A percentile compares a stretch with the other conserved stretches of the same genome.
These are phyloP conservation scores for Emydocephalus ijimae DNA, from an alignment of 2,113 vertebrate genomes.

Conservation along the genomic window DNA sequence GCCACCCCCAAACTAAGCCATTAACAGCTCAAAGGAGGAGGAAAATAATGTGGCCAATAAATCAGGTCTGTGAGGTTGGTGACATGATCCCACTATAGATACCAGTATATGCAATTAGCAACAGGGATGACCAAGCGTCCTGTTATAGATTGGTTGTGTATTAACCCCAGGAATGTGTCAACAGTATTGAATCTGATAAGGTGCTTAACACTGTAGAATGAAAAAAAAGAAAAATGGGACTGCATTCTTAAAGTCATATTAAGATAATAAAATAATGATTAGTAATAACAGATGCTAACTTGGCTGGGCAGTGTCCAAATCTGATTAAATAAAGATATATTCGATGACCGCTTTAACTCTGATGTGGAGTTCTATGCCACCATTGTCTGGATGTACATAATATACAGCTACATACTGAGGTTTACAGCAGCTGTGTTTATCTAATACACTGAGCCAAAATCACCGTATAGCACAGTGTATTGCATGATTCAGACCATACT, in stretches of 20 bases:
- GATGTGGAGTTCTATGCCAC: neutral
- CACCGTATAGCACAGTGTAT: neutral
- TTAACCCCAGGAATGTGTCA: slow-evolving; percentile 43
- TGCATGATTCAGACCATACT: neutral
- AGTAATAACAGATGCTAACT: neutral
- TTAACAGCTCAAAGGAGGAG: slow-evolving; percentile 53
- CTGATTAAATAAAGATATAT: neutral
- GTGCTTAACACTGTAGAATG: slow-evolving; percentile 56
- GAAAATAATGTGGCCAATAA: slow-evolving; percentile 60
- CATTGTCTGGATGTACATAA: neutral
- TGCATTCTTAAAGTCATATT: neutral
- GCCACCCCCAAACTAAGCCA: neutral
- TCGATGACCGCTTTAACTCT: neutral
- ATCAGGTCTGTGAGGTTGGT: slow-evolving; percentile 64
- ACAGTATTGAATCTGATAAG: slow-evolving; percentile 20
- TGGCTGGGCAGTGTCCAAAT: neutral
- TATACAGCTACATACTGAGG: neutral
- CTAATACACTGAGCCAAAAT: neutral
- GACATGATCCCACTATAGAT: slow-evolving; percentile 63
- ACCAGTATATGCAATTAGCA: slow-evolving; percentile 64
- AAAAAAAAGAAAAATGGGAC: neutral
- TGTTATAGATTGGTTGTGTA: slow-evolving; percentile 47
- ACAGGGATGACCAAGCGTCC: neutral
- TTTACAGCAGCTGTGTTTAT: neutral
- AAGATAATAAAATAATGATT: neutral